Conservation (phyloP, 1,140 invertebrate species). For the Conus ventricosus region DNA sequence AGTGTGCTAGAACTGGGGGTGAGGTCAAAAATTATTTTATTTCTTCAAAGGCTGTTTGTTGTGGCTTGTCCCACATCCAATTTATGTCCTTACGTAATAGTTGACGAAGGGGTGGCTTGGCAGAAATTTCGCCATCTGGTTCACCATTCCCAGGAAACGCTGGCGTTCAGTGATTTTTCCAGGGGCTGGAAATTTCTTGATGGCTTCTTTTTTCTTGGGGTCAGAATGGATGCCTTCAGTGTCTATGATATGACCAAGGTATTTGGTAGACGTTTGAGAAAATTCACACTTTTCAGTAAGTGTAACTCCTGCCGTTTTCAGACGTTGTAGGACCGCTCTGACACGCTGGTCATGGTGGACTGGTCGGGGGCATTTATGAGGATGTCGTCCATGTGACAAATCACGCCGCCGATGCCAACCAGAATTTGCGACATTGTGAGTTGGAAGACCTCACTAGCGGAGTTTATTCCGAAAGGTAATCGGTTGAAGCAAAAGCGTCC, state of each 20-base stretch:
- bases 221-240: constrained; percentile 54
- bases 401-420: no score
- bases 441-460: constrained; percentile 46
- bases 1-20: constrained; percentile 41
- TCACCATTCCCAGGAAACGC: constrained; percentile 36
- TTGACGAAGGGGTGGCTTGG: constrained; percentile 37
- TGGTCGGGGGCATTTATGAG: no score
- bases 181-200: constrained; percentile 60
- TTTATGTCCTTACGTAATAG: constrained; percentile 39
- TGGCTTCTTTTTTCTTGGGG: constrained; percentile 61
- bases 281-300: constrained; percentile 10
- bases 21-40: constrained; percentile 37
- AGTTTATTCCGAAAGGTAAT: constrained; percentile 73
- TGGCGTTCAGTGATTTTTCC: constrained; percentile 41
- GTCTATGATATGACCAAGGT: constrained; percentile 40
- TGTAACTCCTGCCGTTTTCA: neutral
- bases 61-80: constrained; percentile 38
- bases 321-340: neutral
- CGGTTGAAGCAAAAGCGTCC: constrained; percentile 69
- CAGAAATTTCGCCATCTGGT: constrained; percentile 38
- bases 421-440: no score
- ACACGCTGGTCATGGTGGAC: no score
- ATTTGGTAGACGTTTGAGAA: neutral
- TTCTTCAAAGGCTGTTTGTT: constrained; percentile 37
- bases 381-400: no score